Evolutionary conservation across 2,113 vertebrate species (phyloP).

Genomic region (Fregetta grallaria): DNA sequence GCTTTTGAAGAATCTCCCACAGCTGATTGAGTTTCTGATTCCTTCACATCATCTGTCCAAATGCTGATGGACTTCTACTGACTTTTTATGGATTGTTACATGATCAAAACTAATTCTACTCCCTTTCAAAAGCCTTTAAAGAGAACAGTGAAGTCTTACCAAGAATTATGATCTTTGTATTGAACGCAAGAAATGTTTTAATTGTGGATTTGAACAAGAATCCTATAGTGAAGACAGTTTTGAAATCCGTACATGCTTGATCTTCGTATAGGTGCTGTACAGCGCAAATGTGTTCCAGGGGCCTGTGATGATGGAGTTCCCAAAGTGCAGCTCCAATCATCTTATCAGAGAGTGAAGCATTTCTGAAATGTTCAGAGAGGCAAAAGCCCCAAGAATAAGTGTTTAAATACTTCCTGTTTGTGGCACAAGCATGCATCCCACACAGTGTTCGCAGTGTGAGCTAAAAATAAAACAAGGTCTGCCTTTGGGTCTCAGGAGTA

Average conservation of each 20-base stretch:
- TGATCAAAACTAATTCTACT: background rate
- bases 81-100: background rate
- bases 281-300: background rate
- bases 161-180: background rate
- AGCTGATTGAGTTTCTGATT: background rate
- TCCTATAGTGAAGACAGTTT: background rate
- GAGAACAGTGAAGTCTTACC: background rate
- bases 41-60: background rate
- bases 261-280: background rate
- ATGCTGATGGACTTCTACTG: background rate
- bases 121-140: background rate
- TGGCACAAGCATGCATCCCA: background rate
- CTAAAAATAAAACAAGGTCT: background rate
- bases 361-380: background rate
- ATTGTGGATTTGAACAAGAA: background rate
- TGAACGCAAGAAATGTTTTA: background rate
- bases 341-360: background rate
- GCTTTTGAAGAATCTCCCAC: background rate
- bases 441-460: background rate
- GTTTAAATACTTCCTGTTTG: background rate
- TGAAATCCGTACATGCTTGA: background rate
- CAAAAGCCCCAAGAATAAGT: background rate
- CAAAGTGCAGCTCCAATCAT: background rate
- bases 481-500: background rate
- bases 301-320: background rate